These are phyloP conservation scores for Trachemys scripta DNA, from an alignment of 2,113 vertebrate species.

Conservation along the genomic window DNA sequence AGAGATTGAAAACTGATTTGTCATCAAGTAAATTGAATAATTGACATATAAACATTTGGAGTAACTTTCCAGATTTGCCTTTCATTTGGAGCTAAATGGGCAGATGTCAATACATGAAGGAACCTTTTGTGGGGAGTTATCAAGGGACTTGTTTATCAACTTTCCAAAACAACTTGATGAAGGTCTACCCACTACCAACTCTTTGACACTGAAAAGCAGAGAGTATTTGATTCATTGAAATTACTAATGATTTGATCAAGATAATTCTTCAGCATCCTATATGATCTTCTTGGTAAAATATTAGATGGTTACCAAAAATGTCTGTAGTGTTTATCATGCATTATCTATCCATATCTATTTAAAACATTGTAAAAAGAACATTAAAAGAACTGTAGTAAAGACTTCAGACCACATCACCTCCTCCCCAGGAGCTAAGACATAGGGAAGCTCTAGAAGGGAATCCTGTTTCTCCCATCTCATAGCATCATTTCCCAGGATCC, in stretches of 20 bases:
- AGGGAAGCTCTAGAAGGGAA: neutral
- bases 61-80: neutral
- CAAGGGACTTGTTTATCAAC: neutral
- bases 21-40: slow-evolving; percentile 38
- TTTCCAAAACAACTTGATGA: neutral
- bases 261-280: neutral
- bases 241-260: neutral
- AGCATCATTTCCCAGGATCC: neutral
- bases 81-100: slow-evolving; percentile 43
- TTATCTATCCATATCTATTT: neutral
- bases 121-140: slow-evolving; percentile 12
- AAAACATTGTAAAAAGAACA: neutral
- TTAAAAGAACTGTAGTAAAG: neutral
- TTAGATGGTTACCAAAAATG: fast-evolving
- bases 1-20: slow-evolving; percentile 33
- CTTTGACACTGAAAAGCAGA: neutral
- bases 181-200: neutral
- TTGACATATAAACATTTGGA: slow-evolving; percentile 48
- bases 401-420: neutral
- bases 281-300: neutral
- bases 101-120: neutral
- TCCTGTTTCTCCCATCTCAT: neutral
- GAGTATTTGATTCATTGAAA: fast-evolving
- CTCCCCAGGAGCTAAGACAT: neutral
- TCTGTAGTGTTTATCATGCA: neutral